A percentile compares a stretch with the other conserved stretches of the same genome.
phyloP scores from a whole-genome alignment of 1,140 invertebrate genomes.

The Drosophila truncata region DNA sequence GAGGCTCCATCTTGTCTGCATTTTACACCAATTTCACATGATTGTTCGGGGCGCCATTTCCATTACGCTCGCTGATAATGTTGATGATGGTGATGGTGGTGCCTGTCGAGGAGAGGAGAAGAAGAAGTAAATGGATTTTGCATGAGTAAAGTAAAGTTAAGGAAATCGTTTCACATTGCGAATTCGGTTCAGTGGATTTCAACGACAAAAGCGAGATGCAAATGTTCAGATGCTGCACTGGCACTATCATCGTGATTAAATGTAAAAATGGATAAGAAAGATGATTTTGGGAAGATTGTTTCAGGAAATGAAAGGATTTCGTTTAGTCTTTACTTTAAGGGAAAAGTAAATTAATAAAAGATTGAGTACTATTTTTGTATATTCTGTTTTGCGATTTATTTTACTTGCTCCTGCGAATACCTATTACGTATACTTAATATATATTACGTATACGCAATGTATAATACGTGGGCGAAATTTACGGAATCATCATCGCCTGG shows the following conservation, averaged over 20 bases:
- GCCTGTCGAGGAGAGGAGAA: conserved; percentile 18
- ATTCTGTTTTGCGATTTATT: neutral
- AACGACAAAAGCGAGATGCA: neutral
- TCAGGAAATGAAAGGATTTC: neutral
- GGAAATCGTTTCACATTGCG: conserved; percentile 38
- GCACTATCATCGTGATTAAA: neutral
- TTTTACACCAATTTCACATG: conserved; percentile 76
- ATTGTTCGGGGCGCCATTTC: conserved; percentile 73
- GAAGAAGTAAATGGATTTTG: conserved; percentile 32
- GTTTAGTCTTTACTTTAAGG: neutral
- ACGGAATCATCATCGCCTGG: neutral
- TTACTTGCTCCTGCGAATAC: neutral
- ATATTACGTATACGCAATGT: neutral
- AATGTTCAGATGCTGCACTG: neutral
- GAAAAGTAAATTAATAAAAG: neutral
- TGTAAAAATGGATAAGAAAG: neutral
- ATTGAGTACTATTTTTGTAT: neutral
- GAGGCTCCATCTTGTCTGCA: conserved; percentile 30
- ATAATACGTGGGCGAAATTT: neutral
- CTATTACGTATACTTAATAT: neutral
- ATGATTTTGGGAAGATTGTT: neutral
- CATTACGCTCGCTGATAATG: conserved; percentile 48
- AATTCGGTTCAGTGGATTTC: conserved; percentile 27
- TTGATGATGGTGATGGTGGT: conserved; percentile 6
- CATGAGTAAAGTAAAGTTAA: conserved; percentile 39